A percentile compares a stretch with the other conserved stretches of the same genome.
Conservation (phyloP, 2,888 invertebrate species). For the Nomada ruficornis region DNA sequence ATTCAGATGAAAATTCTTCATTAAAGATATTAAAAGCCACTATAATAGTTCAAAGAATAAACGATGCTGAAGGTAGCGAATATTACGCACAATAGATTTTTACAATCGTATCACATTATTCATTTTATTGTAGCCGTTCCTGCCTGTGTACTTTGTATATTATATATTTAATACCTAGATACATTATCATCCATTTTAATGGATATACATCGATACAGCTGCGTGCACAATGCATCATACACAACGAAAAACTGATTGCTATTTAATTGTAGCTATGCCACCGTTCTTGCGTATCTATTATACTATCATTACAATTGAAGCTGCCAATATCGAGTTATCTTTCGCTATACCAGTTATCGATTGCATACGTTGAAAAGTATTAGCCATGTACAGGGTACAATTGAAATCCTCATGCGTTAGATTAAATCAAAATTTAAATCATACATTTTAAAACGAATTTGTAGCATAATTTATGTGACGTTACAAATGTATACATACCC, state of each 20-base stretch:
- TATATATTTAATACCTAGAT: conserved; percentile 55
- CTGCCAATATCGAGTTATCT: conserved; percentile 39
- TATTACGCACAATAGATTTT: conserved; percentile 7
- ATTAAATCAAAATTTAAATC: background rate
- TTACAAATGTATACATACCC: too few species aligned
- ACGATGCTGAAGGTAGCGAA: background rate
- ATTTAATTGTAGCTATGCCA: conserved; percentile 49
- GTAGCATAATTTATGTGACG: too few species aligned
- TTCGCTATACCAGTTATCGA: background rate
- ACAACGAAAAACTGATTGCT: conserved; percentile 54
- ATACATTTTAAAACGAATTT: background rate
- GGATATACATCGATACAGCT: conserved; percentile 47
- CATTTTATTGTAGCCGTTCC: conserved; percentile 72
- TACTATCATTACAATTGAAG: conserved; percentile 53
- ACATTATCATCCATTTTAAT: conserved; percentile 51
- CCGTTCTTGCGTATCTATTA: conserved; percentile 23
- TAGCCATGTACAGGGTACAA: background rate
- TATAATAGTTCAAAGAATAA: background rate
- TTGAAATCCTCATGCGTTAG: background rate
- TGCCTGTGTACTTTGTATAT: conserved; percentile 65
- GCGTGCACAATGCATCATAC: conserved; percentile 57
- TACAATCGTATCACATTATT: conserved; percentile 68
- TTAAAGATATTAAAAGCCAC: background rate
- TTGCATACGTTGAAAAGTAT: background rate
- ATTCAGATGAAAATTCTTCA: background rate